Conservation (phyloP, 2,888 invertebrate species). For the Hesperia comma region DNA sequence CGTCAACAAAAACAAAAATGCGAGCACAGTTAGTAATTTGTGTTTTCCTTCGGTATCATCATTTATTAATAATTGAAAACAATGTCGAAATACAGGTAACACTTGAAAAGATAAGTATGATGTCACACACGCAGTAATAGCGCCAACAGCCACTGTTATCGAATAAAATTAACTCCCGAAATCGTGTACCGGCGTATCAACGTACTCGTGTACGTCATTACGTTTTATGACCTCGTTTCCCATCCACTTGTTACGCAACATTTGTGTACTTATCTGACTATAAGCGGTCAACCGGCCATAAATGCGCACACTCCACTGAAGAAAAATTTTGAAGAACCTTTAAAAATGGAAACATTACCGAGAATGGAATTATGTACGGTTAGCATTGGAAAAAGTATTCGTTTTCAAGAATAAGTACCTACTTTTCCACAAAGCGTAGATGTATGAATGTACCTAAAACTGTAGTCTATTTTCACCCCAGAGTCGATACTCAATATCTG, state of each 20-base stretch:
- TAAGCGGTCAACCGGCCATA: conserved; percentile 12
- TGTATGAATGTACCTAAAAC: too few relatives aligned
- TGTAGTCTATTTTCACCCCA: too few relatives aligned
- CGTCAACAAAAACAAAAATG: too few relatives aligned
- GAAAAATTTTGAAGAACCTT: not conserved
- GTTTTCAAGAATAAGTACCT: too few relatives aligned
- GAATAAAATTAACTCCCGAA: conserved; percentile 30
- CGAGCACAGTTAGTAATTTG: too few relatives aligned
- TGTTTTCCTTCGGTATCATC: too few relatives aligned
- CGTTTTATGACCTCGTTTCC: conserved; percentile 38
- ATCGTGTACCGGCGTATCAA: conserved; percentile 31
- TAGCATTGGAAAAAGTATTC: too few relatives aligned
- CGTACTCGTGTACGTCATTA: conserved; percentile 37
- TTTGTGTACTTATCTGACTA: conserved; percentile 1
- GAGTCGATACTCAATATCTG: too few relatives aligned
- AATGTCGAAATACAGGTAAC: not conserved
- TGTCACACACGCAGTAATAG: conserved; percentile 10
- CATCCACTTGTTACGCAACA: conserved; percentile 36
- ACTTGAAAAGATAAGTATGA: not conserved
- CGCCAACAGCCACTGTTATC: conserved; percentile 11
- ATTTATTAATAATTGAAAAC: too few relatives aligned
- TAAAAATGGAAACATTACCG: too few relatives aligned
- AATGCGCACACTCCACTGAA: not conserved
- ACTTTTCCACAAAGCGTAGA: too few relatives aligned
- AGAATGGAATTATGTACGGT: too few relatives aligned